A percentile compares a stretch with the other conserved stretches of the same genome.
phyloP scores from a whole-genome alignment of 2,797 vertebrate species.

The Enteromius trimaculatus region DNA sequence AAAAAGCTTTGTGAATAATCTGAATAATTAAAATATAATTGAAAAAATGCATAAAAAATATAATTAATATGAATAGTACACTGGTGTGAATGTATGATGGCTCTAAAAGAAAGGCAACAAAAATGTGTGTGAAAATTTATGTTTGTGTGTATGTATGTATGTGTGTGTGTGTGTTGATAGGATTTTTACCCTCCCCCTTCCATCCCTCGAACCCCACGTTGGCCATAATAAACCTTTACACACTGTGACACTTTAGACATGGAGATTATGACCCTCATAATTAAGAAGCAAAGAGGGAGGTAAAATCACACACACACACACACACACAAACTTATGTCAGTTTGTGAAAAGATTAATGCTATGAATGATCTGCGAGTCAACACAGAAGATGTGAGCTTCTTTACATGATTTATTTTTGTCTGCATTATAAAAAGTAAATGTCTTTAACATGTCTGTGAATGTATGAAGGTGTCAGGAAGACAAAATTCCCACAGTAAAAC shows the following conservation, averaged over 20 bases:
- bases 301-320: background rate
- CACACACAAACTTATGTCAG: background rate
- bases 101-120: background rate
- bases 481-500: slow-evolving; percentile 33
- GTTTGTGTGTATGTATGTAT: background rate
- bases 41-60: too few relatives aligned
- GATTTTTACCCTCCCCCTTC: slow-evolving; percentile 67
- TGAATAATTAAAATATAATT: background rate
- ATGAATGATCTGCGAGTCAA: background rate
- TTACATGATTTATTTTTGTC: background rate
- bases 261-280: slow-evolving; percentile 77
- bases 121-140: background rate
- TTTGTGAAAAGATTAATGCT: background rate
- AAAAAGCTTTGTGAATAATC: background rate
- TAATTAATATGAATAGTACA: background rate
- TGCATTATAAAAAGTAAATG: slow-evolving; percentile 4
- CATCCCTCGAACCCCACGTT: slow-evolving; percentile 69
- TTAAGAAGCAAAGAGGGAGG: slow-evolving; percentile 69
- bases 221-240: slow-evolving; percentile 81
- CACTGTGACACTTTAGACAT: slow-evolving; percentile 79
- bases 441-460: background rate
- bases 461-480: background rate
- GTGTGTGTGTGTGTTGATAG: slow-evolving; percentile 33
- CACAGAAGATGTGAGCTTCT: background rate
- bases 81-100: background rate